Conservation (phyloP, 2,888 invertebrate genomes). For the Cabera pusaria region DNA sequence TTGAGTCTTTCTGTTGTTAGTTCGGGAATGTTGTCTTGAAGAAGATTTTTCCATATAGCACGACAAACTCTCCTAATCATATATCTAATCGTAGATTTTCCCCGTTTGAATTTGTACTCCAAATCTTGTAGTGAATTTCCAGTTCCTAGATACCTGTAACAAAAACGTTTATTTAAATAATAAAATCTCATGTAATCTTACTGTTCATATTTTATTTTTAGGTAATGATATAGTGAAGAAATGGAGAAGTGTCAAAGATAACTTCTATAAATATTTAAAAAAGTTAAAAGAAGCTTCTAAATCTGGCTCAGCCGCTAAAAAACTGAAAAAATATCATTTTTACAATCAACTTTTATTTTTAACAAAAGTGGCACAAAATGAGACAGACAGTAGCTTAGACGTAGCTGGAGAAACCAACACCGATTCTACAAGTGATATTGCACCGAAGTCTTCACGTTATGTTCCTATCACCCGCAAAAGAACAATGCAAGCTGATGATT, state of each 20-base stretch:
- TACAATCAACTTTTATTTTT: slow-evolving; percentile 34
- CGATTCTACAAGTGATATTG: no score
- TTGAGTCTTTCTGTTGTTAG: slow-evolving; percentile 28
- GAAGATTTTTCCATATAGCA: slow-evolving; percentile 28
- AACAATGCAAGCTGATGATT: slow-evolving; percentile 27
- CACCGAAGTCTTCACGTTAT: no score
- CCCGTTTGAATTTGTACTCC: slow-evolving; percentile 34
- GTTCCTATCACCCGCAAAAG: no score
- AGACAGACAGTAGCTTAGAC: slow-evolving; percentile 30
- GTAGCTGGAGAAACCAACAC: slow-evolving; percentile 23
- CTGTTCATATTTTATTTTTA: slow-evolving; percentile 19
- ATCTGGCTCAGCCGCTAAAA: slow-evolving; percentile 33
- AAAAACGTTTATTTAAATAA: slow-evolving; percentile 24
- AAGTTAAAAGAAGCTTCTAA: slow-evolving; percentile 33
- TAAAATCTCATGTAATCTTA: neutral
- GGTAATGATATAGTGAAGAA: slow-evolving; percentile 31
- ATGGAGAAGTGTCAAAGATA: slow-evolving; percentile 35
- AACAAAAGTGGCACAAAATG: slow-evolving; percentile 34
- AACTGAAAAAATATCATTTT: slow-evolving; percentile 32
- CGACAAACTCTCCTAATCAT: slow-evolving; percentile 26
- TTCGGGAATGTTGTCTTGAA: slow-evolving; percentile 24
- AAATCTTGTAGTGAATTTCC: slow-evolving; percentile 35
- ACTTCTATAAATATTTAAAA: slow-evolving; percentile 33
- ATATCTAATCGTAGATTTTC: slow-evolving; percentile 29
- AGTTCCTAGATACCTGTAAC: slow-evolving; percentile 32